A percentile compares a stretch with the other conserved stretches of the same genome.
These are phyloP conservation scores for Hemibagrus wyckioides DNA, from an alignment of 2,113 vertebrate genomes.

Conservation along the genomic window DNA sequence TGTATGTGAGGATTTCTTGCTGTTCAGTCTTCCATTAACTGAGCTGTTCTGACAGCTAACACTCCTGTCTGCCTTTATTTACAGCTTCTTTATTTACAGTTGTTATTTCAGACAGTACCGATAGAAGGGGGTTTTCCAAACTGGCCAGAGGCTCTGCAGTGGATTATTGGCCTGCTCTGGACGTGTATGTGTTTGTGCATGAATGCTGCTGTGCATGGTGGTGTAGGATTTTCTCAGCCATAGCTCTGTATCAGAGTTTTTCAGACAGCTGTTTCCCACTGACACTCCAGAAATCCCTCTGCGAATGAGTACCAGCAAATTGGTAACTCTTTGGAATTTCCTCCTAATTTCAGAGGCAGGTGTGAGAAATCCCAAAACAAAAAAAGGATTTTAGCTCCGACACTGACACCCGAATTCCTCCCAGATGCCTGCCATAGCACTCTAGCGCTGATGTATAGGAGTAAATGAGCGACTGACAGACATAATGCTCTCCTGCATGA, in stretches of 20 bases:
- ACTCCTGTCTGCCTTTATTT: background rate
- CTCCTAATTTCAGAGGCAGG: constrained; percentile 34
- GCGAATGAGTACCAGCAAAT: constrained; percentile 35
- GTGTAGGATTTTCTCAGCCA: constrained; percentile 13
- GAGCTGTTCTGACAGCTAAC: background rate
- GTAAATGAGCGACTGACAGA: constrained; percentile 40
- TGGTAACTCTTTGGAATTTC: constrained; percentile 41
- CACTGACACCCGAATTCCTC: constrained; percentile 22
- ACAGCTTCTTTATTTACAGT: background rate
- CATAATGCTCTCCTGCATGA: constrained; percentile 25
- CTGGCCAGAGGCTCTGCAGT: background rate
- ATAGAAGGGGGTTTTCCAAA: background rate
- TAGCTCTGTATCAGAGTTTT: background rate
- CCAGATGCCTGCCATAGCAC: constrained; percentile 32
- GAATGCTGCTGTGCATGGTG: background rate
- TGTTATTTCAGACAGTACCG: constrained; percentile 1
- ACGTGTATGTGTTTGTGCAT: background rate
- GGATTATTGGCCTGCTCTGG: background rate
- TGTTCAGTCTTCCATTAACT: background rate
- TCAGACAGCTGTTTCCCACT: constrained; percentile 49
- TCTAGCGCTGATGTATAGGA: constrained; percentile 12
- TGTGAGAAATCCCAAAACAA: constrained; percentile 40
- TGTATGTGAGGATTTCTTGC: background rate
- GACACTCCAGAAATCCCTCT: constrained; percentile 31
- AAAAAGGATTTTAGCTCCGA: constrained; percentile 3